Evolutionary conservation across 2,888 invertebrate genomes (phyloP).

Genomic region (Drosophila tripunctata): DNA sequence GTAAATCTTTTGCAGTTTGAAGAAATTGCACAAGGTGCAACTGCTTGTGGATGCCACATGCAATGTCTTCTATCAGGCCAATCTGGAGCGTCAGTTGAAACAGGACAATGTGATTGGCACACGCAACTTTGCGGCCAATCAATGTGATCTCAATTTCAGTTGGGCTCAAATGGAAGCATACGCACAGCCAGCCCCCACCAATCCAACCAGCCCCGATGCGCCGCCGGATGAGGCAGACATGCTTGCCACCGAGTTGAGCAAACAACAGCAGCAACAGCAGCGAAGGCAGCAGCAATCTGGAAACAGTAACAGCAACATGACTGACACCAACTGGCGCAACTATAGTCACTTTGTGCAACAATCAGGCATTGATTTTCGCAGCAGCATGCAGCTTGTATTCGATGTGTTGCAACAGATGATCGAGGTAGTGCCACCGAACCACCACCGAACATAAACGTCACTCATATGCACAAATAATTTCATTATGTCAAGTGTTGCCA

Average conservation of each 20-base stretch:
- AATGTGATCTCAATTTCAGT: constrained; percentile 84
- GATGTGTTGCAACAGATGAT: constrained; percentile 93
- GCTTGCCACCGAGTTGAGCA: constrained; percentile 8
- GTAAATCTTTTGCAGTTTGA: constrained; percentile 69
- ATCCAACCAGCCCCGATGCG: neutral
- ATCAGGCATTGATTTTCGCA: constrained; percentile 93
- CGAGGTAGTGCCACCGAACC: constrained; percentile 78
- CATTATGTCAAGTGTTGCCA: constrained; percentile 34
- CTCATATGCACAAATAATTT: constrained; percentile 43
- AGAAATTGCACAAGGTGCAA: constrained; percentile 84
- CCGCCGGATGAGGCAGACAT: constrained; percentile 15
- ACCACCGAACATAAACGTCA: constrained; percentile 8
- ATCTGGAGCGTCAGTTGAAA: constrained; percentile 86
- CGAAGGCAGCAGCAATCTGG: constrained; percentile 1
- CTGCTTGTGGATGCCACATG: constrained; percentile 78
- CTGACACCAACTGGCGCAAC: constrained; percentile 80
- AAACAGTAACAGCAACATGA: constrained; percentile 21
- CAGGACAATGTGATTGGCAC: constrained; percentile 83
- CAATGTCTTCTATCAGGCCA: constrained; percentile 86
- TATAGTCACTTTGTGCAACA: constrained; percentile 84
- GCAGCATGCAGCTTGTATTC: constrained; percentile 95
- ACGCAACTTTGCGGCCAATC: constrained; percentile 82
- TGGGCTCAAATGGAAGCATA: constrained; percentile 84
- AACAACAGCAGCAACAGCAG: constrained; percentile 1
- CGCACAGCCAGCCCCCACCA: constrained; percentile 40